Evolutionary conservation across 2,888 invertebrate species (phyloP).

Genomic region (Pantelozetes paolii): DNA sequence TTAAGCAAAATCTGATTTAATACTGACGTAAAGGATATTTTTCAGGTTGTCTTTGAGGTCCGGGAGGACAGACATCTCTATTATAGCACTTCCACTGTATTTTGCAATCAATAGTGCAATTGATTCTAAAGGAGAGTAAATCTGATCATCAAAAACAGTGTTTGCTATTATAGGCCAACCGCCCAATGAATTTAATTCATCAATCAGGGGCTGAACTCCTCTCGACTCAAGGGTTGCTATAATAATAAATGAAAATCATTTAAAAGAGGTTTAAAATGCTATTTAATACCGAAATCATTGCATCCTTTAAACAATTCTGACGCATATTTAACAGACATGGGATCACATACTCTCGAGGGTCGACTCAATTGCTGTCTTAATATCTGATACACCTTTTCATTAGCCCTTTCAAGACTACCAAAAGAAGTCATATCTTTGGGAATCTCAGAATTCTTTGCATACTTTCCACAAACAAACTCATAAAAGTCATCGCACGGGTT

Average conservation of each 20-base stretch:
- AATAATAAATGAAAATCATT: not conserved
- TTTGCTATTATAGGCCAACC: slow-evolving; percentile 9
- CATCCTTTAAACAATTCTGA: not conserved
- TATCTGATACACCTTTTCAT: not conserved
- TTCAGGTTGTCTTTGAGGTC: not conserved
- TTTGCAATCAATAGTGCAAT: not conserved
- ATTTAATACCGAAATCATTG: not conserved
- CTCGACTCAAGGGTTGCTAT: not conserved
- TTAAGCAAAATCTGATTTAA: not conserved
- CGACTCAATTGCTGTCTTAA: not conserved
- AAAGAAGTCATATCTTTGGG: not conserved
- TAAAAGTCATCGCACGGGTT: slow-evolving; percentile 20
- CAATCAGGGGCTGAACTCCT: not conserved
- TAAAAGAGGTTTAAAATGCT: not conserved
- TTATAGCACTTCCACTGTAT: not conserved
- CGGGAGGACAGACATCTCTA: not conserved
- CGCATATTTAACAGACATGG: not conserved
- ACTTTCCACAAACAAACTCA: slow-evolving; percentile 18
- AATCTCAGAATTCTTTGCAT: not conserved
- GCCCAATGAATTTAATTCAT: not conserved
- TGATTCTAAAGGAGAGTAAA: not conserved
- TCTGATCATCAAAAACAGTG: not conserved
- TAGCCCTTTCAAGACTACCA: not conserved
- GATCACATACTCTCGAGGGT: not conserved
- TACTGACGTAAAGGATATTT: not conserved